Evolutionary conservation across 1,140 invertebrate genomes (phyloP), one percentile per base, ranked within the genome.

Genomic region (Plectus sambesii): DNA sequence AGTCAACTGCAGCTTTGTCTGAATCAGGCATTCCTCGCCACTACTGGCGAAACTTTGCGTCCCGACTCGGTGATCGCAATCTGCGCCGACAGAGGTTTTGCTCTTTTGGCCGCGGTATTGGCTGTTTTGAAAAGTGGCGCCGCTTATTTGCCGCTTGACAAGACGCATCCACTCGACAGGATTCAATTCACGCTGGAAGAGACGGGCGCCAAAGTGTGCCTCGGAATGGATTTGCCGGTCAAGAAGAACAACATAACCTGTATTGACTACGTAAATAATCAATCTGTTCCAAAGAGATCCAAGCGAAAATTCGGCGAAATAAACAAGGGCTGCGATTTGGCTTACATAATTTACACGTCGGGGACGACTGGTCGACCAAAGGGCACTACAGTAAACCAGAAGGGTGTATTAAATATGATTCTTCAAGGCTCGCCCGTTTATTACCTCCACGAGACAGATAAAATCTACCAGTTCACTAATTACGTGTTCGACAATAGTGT

Each of bases 401-500:
- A 33, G 23, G 26, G 50, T 23, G 20, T 53, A 15, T 20, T 55
- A 3, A 53, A 53, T 23, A 41, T 55, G 51, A 25, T 27, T 12
- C 23, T 35, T 17, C 15, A 39, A n/a, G n/a, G 29, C 3, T 33
- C 40, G 12, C 29, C 38, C 35, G 36, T 19, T 15, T 38, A 19
- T 9, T 52, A 25, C 17, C 30, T 38, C 19, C 35, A 15, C 15
- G 30, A 35, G 3, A 9, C 20, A 8, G 44, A 51, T 27, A n/a
- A 48, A 3, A 17, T 56, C 9, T 56, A 44, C 22, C 52, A 56
- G 33, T 56, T 56, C 37, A 56, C 54, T 3, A 56, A 56, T 19
- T 56, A 55, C 23, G 36, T 30, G 9, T 56, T 42, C 27, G 54
- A 56, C 35, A 56, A 56, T 25, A 58, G 55, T 24, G 54, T 56